Evolutionary conservation across 2,888 invertebrate species (phyloP), one percentile per base, ranked within the genome.

Genomic region (Choristoneura rosaceana): DNA sequence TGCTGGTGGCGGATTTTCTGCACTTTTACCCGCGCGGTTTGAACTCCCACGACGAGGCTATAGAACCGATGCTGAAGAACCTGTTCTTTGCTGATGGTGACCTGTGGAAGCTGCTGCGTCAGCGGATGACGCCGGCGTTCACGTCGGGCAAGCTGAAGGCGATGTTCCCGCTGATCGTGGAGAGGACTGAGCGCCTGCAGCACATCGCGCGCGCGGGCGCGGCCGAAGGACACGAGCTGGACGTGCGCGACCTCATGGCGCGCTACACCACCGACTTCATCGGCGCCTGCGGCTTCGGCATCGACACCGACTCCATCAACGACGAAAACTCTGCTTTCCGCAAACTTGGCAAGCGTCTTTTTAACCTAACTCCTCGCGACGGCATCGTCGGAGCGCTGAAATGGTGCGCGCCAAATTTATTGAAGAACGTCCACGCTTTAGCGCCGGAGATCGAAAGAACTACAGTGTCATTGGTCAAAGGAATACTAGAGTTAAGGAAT

Each of bases 11-110:
- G 2, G 73, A 73, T 45, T 73, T 73, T 10, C 25, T 59, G 1
- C 25, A 58, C 12, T 73, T 73, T 33, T 69, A 73, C 17, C 58
- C 41, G 10, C 43, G 73, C 25, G 73, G 64, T 0, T 34, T 69
- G 14, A 69, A 52, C 14, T 25, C 50, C 9, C 69, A 69, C 9
- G 50, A 69, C 14, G 65, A 65, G 4, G 17, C 55, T 1, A 38
- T 43, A 43, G 90, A 92, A 64, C 87, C 90, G 0, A 33, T 89
- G 1, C 74, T 87, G 14, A 68, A 70, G 14, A 90, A 90, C 70
- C 67, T 92, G 25, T 91, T 92, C 70, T 82, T 84, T 38, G 83
- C 73, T 4, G 88, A 91, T 17, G 92, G 91, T 0, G 92, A 92
- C 55, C 69, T 69, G 3, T 92, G 93, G 93, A 90, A 85, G 74